These are phyloP conservation scores for Notiomystis cincta DNA, from an alignment of 2,113 vertebrate species.

Conservation along the genomic window DNA sequence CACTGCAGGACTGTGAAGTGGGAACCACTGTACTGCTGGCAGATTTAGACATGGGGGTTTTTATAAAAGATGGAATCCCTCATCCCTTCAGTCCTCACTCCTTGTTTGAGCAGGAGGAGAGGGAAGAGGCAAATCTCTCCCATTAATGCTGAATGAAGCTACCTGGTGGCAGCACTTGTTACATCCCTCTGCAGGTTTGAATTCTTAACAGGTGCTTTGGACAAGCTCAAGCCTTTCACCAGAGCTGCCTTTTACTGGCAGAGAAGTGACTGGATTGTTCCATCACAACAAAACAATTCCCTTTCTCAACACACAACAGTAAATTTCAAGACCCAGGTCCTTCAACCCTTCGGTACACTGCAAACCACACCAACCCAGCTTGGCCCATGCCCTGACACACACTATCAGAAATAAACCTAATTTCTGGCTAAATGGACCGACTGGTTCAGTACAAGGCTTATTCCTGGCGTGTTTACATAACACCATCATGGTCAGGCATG, in stretches of 20 bases:
- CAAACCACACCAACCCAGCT: background rate
- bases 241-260: background rate
- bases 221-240: background rate
- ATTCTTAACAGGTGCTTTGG: background rate
- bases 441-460: background rate
- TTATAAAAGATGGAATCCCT: background rate
- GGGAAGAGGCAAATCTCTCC: background rate
- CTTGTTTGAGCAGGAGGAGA: background rate
- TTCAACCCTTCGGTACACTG: background rate
- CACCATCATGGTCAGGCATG: conserved; percentile 20
- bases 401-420: background rate
- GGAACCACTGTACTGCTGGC: background rate
- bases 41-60: background rate
- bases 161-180: background rate
- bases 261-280: background rate
- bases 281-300: background rate
- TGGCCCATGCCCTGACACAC: background rate
- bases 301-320: background rate
- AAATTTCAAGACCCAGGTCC: background rate
- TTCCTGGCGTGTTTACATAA: conserved; percentile 1
- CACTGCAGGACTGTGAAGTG: background rate
- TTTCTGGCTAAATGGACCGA: background rate
- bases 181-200: background rate
- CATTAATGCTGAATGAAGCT: background rate
- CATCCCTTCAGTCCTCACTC: background rate